phyloP scores from a whole-genome alignment of 2,113 vertebrate genomes.

The Circaetus gallicus region DNA sequence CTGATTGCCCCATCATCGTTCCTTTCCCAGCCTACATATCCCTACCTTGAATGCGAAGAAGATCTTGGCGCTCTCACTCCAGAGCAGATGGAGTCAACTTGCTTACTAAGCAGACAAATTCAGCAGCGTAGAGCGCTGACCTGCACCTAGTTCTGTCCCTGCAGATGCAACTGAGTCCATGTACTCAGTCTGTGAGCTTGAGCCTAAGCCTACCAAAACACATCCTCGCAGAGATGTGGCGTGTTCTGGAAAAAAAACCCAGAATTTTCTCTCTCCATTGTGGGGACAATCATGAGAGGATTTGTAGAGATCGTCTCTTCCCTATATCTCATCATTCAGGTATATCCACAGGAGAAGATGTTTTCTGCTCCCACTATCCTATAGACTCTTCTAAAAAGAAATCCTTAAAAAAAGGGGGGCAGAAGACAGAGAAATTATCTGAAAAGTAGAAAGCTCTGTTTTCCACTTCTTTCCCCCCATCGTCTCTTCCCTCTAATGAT shows the following conservation, averaged over 20 bases:
- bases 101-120: neutral
- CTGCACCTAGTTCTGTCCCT: neutral
- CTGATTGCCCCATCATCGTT: neutral
- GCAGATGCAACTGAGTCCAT: neutral
- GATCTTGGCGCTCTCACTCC: neutral
- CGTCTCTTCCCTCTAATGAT: neutral
- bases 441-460: neutral
- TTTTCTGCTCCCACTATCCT: neutral
- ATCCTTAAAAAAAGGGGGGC: neutral
- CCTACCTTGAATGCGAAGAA: neutral
- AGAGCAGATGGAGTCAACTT: neutral
- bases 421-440: neutral
- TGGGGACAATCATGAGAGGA: neutral
- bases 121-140: neutral
- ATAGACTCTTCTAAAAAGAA: neutral
- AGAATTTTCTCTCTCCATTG: neutral
- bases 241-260: rapidly evolving
- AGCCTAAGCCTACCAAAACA: neutral
- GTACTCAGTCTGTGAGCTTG: neutral
- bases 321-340: neutral
- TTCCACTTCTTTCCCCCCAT: neutral
- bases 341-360: neutral
- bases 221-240: neutral
- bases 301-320: neutral
- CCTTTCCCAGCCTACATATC: neutral